Evolutionary conservation across 2,888 invertebrate species (phyloP).

Genomic region (Acrobasis consociella): DNA sequence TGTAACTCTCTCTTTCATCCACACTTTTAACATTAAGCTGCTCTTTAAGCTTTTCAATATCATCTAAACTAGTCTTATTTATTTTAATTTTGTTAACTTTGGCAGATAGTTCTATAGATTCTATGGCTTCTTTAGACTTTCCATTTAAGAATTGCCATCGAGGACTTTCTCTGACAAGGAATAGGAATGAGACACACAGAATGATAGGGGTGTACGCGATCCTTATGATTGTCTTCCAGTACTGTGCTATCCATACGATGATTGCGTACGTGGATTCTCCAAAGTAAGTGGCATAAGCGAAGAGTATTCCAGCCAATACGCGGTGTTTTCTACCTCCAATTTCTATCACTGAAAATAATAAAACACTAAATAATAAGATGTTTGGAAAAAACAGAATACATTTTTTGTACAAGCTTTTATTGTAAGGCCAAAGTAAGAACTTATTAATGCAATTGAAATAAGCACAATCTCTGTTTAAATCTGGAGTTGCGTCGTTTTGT

Average conservation of each 20-base stretch:
- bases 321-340: constrained; percentile 56
- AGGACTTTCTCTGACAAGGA: constrained; percentile 60
- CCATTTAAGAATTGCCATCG: constrained; percentile 67
- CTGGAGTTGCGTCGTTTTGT: too few relatives aligned
- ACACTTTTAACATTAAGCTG: constrained; percentile 54
- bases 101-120: constrained; percentile 49
- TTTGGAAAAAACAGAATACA: too few relatives aligned
- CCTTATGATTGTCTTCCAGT: constrained; percentile 61
- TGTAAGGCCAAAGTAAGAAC: too few relatives aligned
- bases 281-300: constrained; percentile 58
- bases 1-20: constrained; percentile 51
- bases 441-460: too few relatives aligned
- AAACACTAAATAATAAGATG: background rate
- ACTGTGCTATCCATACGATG: constrained; percentile 58
- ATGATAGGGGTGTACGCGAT: constrained; percentile 61
- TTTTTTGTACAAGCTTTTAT: too few relatives aligned
- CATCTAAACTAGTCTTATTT: constrained; percentile 45
- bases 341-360: constrained; percentile 56
- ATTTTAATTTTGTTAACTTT: constrained; percentile 57
- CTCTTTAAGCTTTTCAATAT: constrained; percentile 44
- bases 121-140: constrained; percentile 54
- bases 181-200: constrained; percentile 50
- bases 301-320: constrained; percentile 57
- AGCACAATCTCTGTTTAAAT: too few relatives aligned
- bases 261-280: constrained; percentile 61